Base-by-base conservation (phyloP, 37 sponge, comb jelly and placozoan genomes). In the Agelas oroides region DNA sequence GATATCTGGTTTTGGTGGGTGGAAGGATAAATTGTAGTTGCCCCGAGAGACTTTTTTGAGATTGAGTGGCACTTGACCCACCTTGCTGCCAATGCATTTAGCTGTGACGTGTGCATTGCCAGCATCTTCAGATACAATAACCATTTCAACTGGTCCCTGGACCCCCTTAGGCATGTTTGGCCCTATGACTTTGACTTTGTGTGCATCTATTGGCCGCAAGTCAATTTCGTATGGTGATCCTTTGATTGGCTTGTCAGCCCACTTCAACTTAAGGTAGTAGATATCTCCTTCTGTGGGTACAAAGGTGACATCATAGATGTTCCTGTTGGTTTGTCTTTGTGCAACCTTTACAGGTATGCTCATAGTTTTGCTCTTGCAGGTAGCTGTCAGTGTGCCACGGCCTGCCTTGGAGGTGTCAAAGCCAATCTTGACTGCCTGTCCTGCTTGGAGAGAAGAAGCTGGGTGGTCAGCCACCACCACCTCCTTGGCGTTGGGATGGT, bases 151-250 rank as follows among this genome's bases (percentile, higher is more conserved):
- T 34, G 65, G 65, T 11, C 66, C 75, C 16, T 35, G 17, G 1
- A 40, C 28, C 13, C 76, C 77, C 18, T 59, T 23, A 31, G 80
- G 74, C 8, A 61, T 19, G 23, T 30, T 35, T 17, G 79, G 83
- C 40, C 66, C 67, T 1, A 69, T 80, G 38, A 71, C 87, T 27
- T 34, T 67, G 18, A 93, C 94, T 12, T 46, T 68, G 54, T 18
- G 28, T 25, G 79, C 53, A 1, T 39, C 23, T 0, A 84, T 53
- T 24, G 90, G 92, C 30, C 65, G 72, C 18, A 92, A 61, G 70
- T 84, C 76, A n/a, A 92, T 74, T 18, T 65, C 67, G 70, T 74
- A 92, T 18, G 92, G 92, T 23, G 92, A 92, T 1, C 89, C 85
- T 21, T 59, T 64, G 31, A 92, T 62, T 46, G 59, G 53, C 14